These are phyloP conservation scores for Lysiphlebus fabarum DNA, from an alignment of 1,140 invertebrate species.

Conservation along the genomic window DNA sequence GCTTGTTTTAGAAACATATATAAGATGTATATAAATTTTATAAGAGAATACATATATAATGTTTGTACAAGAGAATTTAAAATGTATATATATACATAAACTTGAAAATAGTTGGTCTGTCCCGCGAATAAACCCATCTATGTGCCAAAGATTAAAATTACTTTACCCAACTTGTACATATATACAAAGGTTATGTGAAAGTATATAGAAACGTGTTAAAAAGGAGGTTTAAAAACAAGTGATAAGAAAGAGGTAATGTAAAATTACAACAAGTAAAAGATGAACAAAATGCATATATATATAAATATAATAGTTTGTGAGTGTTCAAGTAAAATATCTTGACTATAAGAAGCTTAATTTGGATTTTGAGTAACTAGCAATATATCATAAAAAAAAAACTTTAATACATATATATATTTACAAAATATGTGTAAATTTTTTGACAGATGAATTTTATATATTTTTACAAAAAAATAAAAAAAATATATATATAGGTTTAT, in stretches of 20 bases:
- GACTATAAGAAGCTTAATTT: slow-evolving; percentile 55
- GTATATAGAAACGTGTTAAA: slow-evolving; percentile 8
- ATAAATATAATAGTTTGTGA: slow-evolving; percentile 1
- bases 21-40: slow-evolving; percentile 40
- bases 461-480: too few relatives aligned
- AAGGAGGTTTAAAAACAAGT: slow-evolving; percentile 12
- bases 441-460: too few relatives aligned
- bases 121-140: slow-evolving; percentile 26
- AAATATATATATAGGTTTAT: too few relatives aligned
- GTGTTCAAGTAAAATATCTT: slow-evolving; percentile 52
- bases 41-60: slow-evolving; percentile 12
- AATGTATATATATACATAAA: slow-evolving; percentile 6
- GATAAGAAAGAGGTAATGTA: slow-evolving; percentile 10
- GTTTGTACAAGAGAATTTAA: slow-evolving; percentile 12
- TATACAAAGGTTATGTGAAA: slow-evolving; percentile 15
- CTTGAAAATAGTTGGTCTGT: neutral
- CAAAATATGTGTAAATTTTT: too few relatives aligned
- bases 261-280: too few relatives aligned
- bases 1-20: too few relatives aligned
- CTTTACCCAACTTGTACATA: slow-evolving; percentile 35
- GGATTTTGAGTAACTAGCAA: slow-evolving; percentile 55
- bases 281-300: too few relatives aligned
- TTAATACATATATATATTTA: too few relatives aligned
- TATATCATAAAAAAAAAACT: slow-evolving; percentile 20
- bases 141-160: slow-evolving; percentile 54